phyloP scores from a whole-genome alignment of 1,140 invertebrate species.

The Drosophila pallidifrons region DNA sequence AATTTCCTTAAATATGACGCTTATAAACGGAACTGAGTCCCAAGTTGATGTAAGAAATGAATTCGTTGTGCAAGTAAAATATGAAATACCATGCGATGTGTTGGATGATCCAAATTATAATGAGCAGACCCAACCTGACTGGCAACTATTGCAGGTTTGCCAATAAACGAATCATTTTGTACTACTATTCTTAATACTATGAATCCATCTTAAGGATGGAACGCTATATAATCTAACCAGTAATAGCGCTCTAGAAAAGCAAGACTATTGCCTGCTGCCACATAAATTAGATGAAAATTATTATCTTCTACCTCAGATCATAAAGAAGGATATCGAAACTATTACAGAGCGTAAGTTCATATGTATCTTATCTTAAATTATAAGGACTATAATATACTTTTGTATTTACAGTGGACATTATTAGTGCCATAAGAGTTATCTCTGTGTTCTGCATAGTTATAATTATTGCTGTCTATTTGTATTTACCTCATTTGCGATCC shows the following conservation, averaged over 20 bases:
- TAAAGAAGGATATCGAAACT: neutral
- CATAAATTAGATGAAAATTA: neutral
- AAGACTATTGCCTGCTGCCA: neutral
- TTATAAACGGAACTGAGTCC: neutral
- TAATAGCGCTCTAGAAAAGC: neutral
- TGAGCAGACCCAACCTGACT: neutral
- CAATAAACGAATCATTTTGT: neutral
- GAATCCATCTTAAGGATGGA: neutral
- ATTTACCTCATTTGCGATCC: neutral
- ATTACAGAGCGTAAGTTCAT: neutral
- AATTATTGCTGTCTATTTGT: neutral
- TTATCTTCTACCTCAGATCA: neutral
- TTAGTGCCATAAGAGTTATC: neutral
- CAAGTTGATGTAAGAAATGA: neutral
- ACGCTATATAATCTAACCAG: neutral
- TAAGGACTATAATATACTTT: neutral
- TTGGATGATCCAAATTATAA: neutral
- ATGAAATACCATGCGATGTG: neutral
- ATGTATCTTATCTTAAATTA: neutral
- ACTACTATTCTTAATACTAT: neutral
- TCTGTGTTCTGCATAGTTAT: neutral
- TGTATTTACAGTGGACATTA: neutral
- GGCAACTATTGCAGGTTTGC: neutral
- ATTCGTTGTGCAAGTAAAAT: neutral
- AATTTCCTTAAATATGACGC: neutral